These are phyloP conservation scores for Acholoe squamosa DNA, from an alignment of 2,888 invertebrate species.

Conservation along the genomic window DNA sequence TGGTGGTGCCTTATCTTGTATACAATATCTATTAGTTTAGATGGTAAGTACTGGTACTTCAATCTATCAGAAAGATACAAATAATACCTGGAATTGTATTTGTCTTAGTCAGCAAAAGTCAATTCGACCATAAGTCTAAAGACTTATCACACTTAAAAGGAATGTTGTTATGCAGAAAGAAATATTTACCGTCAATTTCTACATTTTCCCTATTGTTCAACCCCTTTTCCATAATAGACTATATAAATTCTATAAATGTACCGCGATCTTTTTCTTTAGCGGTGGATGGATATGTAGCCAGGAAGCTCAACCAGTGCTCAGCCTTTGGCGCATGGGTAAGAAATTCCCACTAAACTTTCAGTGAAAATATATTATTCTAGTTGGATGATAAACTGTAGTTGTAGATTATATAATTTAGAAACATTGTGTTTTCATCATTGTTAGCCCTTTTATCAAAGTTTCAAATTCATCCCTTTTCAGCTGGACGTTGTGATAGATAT, in stretches of 20 bases:
- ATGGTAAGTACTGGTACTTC: constrained; percentile 70
- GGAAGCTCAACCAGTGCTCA: constrained; percentile 78
- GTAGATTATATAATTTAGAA: background rate
- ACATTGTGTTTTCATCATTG: background rate
- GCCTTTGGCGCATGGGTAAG: constrained; percentile 79
- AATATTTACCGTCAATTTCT: no score
- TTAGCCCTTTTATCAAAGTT: background rate
- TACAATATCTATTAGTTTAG: constrained; percentile 67
- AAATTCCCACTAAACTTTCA: no score
- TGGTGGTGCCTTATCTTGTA: background rate
- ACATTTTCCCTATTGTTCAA: no score
- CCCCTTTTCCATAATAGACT: no score
- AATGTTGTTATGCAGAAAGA: no score
- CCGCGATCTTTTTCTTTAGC: constrained; percentile 69
- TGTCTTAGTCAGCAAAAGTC: background rate
- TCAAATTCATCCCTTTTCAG: constrained; percentile 71
- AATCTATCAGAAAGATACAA: background rate
- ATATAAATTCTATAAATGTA: background rate
- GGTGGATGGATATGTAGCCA: constrained; percentile 78
- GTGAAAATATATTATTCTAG: background rate
- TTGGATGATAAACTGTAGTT: background rate
- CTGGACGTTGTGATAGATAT: constrained; percentile 79
- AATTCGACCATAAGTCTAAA: no score
- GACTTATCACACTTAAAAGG: no score
- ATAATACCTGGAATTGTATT: background rate